A percentile compares a stretch with the other conserved stretches of the same genome.
Conservation (phyloP, 2,113 vertebrate genomes). For the Halcyon malimbica region DNA sequence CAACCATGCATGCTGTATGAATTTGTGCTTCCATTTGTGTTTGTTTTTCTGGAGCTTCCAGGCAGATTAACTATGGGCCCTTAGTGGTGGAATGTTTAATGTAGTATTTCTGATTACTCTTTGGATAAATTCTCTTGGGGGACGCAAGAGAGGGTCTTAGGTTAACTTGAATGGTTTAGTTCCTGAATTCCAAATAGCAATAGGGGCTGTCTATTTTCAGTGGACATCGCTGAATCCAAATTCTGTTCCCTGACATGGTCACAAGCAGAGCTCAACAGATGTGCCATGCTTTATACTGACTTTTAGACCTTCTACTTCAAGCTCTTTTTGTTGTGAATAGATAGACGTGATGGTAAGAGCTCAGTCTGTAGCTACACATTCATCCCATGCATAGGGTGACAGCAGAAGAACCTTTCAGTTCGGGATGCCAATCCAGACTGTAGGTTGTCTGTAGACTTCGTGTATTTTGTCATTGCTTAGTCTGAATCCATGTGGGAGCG, state of each 20-base stretch:
- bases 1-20: neutral
- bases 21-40: neutral
- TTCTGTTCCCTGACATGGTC: neutral
- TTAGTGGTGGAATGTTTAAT: neutral
- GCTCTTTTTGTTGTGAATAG: neutral
- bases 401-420: neutral
- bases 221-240: neutral
- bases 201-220: neutral
- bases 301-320: neutral
- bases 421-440: neutral
- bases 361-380: neutral
- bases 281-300: neutral
- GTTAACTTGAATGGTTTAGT: neutral
- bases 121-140: neutral
- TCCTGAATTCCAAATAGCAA: neutral
- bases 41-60: neutral
- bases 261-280: neutral
- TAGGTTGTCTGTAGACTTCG: neutral
- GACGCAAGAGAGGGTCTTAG: neutral
- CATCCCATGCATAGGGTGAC: accelerated
- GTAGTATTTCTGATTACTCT: neutral
- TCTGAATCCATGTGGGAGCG: neutral
- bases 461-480: neutral
- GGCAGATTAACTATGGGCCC: neutral
- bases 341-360: neutral